Evolutionary conservation across 2,113 vertebrate species (phyloP).

Genomic region (Pelvicachromis taeniatus): DNA sequence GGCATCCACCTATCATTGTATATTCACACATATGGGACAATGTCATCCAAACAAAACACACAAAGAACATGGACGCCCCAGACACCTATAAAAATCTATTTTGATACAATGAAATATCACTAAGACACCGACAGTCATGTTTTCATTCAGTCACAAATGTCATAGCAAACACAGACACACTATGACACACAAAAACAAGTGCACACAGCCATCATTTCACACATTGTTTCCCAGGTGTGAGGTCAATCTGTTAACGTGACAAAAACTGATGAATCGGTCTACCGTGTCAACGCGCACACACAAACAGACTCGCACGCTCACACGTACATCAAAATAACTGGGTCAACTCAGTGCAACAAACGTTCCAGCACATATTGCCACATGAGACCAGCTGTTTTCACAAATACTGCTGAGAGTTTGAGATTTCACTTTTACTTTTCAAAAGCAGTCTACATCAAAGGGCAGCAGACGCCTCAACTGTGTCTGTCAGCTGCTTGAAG

Average conservation of each 20-base stretch:
- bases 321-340: constrained; percentile 36
- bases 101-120: neutral
- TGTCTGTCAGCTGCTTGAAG: neutral
- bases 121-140: neutral
- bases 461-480: neutral
- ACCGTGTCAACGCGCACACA: neutral
- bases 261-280: constrained; percentile 34
- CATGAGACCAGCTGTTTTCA: constrained; percentile 37
- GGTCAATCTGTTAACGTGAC: constrained; percentile 49
- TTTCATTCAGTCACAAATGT: neutral
- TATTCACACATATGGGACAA: neutral
- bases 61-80: neutral
- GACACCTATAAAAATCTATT: neutral
- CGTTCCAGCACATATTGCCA: neutral
- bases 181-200: neutral
- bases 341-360: constrained; percentile 28
- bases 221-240: constrained; percentile 19
- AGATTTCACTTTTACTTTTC: neutral
- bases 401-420: neutral
- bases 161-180: neutral
- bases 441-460: neutral
- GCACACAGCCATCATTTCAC: constrained; percentile 22
- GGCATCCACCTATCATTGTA: neutral
- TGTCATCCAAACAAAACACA: neutral
- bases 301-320: neutral